Conservation (phyloP, 2,113 vertebrate genomes). For the Callospermophilus lateralis region DNA sequence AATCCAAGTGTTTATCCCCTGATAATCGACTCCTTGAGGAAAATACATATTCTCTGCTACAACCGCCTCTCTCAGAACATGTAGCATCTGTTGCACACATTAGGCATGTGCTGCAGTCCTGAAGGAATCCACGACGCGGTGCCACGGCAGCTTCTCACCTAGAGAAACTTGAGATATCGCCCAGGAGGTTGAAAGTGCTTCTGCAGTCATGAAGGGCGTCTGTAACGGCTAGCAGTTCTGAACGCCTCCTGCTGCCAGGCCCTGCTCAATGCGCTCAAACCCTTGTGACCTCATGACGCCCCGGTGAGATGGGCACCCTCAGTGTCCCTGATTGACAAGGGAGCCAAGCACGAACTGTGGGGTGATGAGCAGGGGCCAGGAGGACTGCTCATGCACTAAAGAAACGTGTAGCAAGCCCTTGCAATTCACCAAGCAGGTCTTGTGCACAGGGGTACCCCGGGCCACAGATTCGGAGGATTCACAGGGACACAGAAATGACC, state of each 20-base stretch:
- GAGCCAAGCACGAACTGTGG: neutral
- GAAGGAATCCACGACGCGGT: neutral
- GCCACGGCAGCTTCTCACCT: fast-evolving
- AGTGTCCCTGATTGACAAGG: neutral
- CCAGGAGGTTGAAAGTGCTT: neutral
- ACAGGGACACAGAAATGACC: neutral
- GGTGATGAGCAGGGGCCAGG: neutral
- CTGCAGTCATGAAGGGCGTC: neutral
- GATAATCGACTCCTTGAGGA: neutral
- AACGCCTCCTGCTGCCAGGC: neutral
- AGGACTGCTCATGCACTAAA: neutral
- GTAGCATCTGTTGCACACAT: fast-evolving
- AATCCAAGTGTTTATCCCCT: neutral
- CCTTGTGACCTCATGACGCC: too few species aligned
- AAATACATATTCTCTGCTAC: neutral
- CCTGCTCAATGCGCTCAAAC: neutral
- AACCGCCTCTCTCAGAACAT: neutral
- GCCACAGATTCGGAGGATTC: fast-evolving
- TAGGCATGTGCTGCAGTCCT: neutral
- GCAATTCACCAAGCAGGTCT: too few species aligned
- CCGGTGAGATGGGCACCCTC: neutral
- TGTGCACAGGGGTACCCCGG: fast-evolving
- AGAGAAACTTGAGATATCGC: neutral
- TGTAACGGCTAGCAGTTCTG: neutral
- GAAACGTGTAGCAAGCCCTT: neutral